phyloP scores from a whole-genome alignment of 2,113 vertebrate species.

The Theristicus caerulescens region DNA sequence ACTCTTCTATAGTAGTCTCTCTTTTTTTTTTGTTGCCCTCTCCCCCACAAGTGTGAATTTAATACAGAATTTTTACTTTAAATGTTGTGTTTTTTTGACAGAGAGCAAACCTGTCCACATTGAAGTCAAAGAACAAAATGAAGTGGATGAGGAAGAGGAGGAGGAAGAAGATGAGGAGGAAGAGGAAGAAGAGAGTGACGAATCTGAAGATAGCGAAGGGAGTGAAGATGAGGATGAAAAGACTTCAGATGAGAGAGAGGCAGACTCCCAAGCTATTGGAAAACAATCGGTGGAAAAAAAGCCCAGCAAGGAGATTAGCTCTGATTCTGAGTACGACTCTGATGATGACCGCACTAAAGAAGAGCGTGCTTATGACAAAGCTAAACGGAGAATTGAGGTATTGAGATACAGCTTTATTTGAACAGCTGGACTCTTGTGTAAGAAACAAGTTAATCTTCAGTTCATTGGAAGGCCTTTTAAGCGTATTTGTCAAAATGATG shows the following conservation, averaged over 20 bases:
- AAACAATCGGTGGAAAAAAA: conserved; percentile 72
- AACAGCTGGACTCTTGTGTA: neutral
- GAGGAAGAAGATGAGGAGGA: conserved; percentile 73
- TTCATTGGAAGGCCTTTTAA: neutral
- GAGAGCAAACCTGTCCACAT: conserved; percentile 92
- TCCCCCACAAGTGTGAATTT: neutral
- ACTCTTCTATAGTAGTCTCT: neutral
- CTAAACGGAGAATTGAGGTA: conserved; percentile 95
- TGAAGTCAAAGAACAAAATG: conserved; percentile 87
- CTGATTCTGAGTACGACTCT: conserved; percentile 88
- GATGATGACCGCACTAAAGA: conserved; percentile 94
- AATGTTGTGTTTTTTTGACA: conserved; percentile 32
- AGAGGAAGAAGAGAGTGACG: conserved; percentile 80
- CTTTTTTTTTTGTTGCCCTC: neutral
- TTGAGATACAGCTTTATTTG: neutral
- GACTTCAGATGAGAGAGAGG: conserved; percentile 76
- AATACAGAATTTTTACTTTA: neutral
- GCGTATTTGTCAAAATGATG: neutral
- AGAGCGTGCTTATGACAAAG: conserved; percentile 90
- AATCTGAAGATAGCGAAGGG: conserved; percentile 77
- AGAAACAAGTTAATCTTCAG: neutral
- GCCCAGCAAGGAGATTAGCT: conserved; percentile 82
- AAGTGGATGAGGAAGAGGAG: conserved; percentile 68
- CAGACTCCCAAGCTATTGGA: conserved; percentile 29
- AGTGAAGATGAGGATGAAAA: conserved; percentile 85